Evolutionary conservation across 2,888 invertebrate species (phyloP).

Genomic region (Papilio demoleus): DNA sequence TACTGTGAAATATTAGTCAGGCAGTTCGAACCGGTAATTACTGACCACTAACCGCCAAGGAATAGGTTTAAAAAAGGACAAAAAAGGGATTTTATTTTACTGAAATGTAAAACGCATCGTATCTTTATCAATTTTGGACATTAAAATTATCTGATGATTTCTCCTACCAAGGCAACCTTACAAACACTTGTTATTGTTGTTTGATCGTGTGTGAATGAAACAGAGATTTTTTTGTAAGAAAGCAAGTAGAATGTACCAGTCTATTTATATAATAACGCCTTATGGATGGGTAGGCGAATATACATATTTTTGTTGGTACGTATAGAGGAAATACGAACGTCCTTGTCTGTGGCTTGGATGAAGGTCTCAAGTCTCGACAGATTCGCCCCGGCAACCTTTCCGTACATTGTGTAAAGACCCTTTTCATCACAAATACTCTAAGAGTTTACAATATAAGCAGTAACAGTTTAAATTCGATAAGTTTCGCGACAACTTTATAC

Average conservation of each 20-base stretch:
- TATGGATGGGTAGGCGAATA: background rate
- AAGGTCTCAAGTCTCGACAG: conserved; percentile 34
- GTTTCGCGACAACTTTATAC: background rate
- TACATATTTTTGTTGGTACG: background rate
- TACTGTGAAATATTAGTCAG: conserved; percentile 9
- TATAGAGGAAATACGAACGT: conserved; percentile 31
- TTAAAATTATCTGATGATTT: no score
- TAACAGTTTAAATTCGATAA: conserved; percentile 2
- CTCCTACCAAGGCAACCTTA: no score
- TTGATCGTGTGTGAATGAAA: no score
- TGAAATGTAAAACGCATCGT: no score
- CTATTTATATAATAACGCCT: background rate
- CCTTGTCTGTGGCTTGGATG: conserved; percentile 30
- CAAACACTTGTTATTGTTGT: no score
- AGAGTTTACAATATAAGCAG: background rate
- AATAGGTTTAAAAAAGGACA: background rate
- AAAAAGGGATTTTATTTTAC: no score
- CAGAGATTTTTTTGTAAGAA: no score
- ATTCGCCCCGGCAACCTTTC: conserved; percentile 24
- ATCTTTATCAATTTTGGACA: no score
- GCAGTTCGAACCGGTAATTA: conserved; percentile 6
- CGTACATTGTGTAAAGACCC: conserved; percentile 25
- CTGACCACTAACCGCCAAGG: background rate
- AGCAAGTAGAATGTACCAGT: background rate
- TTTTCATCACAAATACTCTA: conserved; percentile 4